These are phyloP conservation scores for Hedya salicella DNA, from an alignment of 2,888 invertebrate species.

Conservation along the genomic window DNA sequence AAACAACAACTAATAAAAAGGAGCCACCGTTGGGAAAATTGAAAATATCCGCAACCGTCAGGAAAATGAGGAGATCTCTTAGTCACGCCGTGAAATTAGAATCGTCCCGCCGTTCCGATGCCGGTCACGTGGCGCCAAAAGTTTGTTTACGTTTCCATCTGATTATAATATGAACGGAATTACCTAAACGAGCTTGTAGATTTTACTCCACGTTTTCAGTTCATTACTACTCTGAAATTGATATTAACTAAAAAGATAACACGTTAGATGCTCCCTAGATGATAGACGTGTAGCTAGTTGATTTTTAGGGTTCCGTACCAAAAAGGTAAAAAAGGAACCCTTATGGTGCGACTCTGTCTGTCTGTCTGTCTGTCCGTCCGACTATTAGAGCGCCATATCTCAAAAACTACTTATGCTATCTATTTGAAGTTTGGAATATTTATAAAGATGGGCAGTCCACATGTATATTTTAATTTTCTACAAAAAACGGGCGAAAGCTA, in stretches of 20 bases:
- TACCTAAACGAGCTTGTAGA: slow-evolving; percentile 21
- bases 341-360: no score
- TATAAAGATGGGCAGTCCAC: no score
- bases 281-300: no score
- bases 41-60: slow-evolving; percentile 83
- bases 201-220: slow-evolving; percentile 9
- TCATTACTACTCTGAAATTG: not conserved
- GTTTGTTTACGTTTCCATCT: slow-evolving; percentile 80
- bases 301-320: no score
- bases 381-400: no score
- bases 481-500: no score
- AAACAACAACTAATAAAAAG: slow-evolving; percentile 83
- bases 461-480: no score
- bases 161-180: slow-evolving; percentile 55
- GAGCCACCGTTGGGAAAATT: slow-evolving; percentile 79
- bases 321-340: no score
- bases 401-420: no score
- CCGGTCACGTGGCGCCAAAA: slow-evolving; percentile 73
- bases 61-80: slow-evolving; percentile 78
- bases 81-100: slow-evolving; percentile 80
- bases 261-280: no score
- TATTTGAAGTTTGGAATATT: no score
- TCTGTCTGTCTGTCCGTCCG: no score
- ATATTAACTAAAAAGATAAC: not conserved
- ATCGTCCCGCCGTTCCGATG: slow-evolving; percentile 66